A percentile compares a stretch with the other conserved stretches of the same genome.
phyloP scores from a whole-genome alignment of 2,113 vertebrate species.

The Dicaeum eximium region DNA sequence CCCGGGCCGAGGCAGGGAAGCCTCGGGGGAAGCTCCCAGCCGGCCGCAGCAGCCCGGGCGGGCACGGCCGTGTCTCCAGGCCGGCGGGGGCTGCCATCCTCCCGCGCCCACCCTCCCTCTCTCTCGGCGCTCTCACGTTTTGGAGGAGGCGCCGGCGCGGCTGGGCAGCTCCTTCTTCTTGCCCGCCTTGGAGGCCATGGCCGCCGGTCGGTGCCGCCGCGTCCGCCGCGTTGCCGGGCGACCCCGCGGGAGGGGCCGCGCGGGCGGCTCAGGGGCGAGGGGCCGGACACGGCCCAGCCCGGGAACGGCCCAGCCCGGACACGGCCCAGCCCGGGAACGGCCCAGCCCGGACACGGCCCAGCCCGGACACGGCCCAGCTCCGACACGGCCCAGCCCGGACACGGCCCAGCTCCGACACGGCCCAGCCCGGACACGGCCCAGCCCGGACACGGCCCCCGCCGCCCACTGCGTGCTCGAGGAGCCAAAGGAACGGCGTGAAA shows the following conservation, averaged over 20 bases:
- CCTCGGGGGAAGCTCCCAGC: no score
- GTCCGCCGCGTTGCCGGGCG: constrained; percentile 36
- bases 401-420: no score
- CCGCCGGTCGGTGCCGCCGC: neutral
- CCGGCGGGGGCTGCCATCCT: neutral
- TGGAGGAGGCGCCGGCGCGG: neutral
- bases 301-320: rapidly evolving
- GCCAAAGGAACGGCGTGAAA: rapidly evolving
- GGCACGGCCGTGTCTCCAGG: no score
- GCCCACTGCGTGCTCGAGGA: rapidly evolving
- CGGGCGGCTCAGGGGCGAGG: neutral
- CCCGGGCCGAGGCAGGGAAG: no score
- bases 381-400: no score
- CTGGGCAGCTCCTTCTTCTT: neutral
- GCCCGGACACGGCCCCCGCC: rapidly evolving
- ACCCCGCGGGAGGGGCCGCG: neutral
- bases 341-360: rapidly evolving
- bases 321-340: no score
- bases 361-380: rapidly evolving
- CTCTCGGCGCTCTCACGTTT: neutral
- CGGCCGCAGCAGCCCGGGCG: no score
- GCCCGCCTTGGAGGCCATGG: constrained; percentile 11
- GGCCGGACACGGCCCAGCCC: no score
- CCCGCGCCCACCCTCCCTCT: neutral
- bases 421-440: rapidly evolving